Evolutionary conservation across 2,888 invertebrate genomes (phyloP), one percentile per base, ranked within the genome.

Genomic region (Lochmaea crataegi): DNA sequence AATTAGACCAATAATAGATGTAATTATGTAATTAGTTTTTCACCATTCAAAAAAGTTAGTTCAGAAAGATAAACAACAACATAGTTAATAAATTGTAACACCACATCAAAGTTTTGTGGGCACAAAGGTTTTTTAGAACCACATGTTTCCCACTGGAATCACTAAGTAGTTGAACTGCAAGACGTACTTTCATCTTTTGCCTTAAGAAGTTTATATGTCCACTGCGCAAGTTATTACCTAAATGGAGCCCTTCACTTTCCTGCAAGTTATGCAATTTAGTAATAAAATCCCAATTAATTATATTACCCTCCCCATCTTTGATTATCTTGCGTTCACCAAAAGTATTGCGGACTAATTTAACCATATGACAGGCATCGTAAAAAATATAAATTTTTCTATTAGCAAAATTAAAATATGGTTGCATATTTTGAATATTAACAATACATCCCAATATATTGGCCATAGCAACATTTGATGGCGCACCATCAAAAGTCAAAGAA

Each of bases 401-500:
- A 11, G 11, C 9, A 41, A 41, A 41, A 10, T 7, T 41, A 41
- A 41, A 41, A 41, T 10, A 41, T 41, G 41, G 41, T 41, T 41
- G 7, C 41, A 41, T 41, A 41, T 11, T 41, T 41, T 10, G 7
- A 7, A 11, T 7, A 41, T 41, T 11, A 10, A 11, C 11, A 10
- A 10, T 7, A 26, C 22, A 18, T 11, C 58, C 58, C 9, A 58
- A 58, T 18, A 58, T 7, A 58, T 58, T 22, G 9, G 26, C 22
- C 58, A 58, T 58, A 11, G 26, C 53, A 48, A 81, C 69, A 72
- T 82, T 81, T 18, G 77, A 74, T 14, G 79, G 67, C 11, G 70
- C 78, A 51, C 80, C 82, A 77, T 83, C 82, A 77, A 82, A 83
- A 48, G 82, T 82, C 16, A 82, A 2, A 14, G 16, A 16, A 7